A percentile compares a stretch with the other conserved stretches of the same genome.
phyloP scores from a whole-genome alignment of 2,888 invertebrate genomes.

The Eumerus sabulonum region DNA sequence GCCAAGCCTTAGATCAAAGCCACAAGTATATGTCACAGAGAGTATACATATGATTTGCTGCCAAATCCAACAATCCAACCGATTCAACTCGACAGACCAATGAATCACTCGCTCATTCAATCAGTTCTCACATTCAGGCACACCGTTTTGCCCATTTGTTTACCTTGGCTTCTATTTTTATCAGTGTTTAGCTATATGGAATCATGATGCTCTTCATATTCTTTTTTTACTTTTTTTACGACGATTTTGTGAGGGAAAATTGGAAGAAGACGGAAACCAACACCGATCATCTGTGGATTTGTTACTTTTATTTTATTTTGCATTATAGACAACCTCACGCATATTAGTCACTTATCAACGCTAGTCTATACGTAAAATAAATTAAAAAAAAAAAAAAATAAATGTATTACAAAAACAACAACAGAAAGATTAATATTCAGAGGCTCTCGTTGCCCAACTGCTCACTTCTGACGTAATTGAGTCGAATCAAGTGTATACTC shows the following conservation, averaged over 20 bases:
- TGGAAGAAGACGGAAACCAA: constrained; percentile 23
- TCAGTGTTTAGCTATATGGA: constrained; percentile 60
- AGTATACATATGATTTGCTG: constrained; percentile 45
- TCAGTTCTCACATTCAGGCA: constrained; percentile 39
- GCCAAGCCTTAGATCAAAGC: constrained; percentile 46
- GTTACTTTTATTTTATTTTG: too few relatives aligned
- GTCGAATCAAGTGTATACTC: constrained; percentile 17
- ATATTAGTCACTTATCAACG: background rate
- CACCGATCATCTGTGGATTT: constrained; percentile 24
- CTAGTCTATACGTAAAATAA: constrained; percentile 24
- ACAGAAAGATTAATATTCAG: constrained; percentile 48
- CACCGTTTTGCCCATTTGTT: constrained; percentile 52
- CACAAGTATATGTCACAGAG: constrained; percentile 19
- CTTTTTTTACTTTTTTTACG: constrained; percentile 1
- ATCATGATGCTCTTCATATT: constrained; percentile 50
- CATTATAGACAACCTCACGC: too few relatives aligned
- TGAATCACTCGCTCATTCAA: constrained; percentile 62
- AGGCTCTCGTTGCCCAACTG: constrained; percentile 41
- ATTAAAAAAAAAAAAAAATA: constrained; percentile 44
- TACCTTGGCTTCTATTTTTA: constrained; percentile 66
- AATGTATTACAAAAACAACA: constrained; percentile 16
- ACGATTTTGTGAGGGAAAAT: background rate
- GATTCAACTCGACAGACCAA: constrained; percentile 40
- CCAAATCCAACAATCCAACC: constrained; percentile 60
- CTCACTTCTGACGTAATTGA: constrained; percentile 60